Conservation (phyloP, 2,113 vertebrate species). For the Trematomus loennbergii region DNA sequence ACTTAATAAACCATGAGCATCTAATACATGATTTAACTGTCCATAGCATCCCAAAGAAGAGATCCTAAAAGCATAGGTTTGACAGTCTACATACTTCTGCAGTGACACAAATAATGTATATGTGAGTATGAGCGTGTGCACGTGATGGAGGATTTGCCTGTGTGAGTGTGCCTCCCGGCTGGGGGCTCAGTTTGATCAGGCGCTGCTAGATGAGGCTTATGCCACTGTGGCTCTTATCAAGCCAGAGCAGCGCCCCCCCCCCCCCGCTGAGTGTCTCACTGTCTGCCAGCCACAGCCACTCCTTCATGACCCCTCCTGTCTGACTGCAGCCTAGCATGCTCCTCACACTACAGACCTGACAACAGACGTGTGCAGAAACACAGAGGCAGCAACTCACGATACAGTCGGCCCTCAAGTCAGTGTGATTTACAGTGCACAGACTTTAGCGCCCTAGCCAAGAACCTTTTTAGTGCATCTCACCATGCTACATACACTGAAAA, state of each 20-base stretch:
- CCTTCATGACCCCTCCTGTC: slow-evolving; percentile 48
- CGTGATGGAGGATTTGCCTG: slow-evolving; percentile 16
- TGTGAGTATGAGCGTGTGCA: slow-evolving; percentile 4
- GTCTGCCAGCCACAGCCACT: slow-evolving; percentile 72
- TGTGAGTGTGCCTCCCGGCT: slow-evolving; percentile 39
- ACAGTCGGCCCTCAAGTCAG: background rate
- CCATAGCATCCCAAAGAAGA: slow-evolving; percentile 1
- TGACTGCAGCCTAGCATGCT: slow-evolving; percentile 21
- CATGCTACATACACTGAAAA: too few relatives aligned
- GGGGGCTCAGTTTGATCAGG: slow-evolving; percentile 65
- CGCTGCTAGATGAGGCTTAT: slow-evolving; percentile 66
- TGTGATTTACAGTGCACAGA: background rate
- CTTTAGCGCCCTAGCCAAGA: too few relatives aligned
- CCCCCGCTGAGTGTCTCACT: slow-evolving; percentile 80
- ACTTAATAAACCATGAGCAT: slow-evolving; percentile 28
- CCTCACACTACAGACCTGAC: background rate
- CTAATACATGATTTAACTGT: slow-evolving; percentile 37
- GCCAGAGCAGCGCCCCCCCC: slow-evolving; percentile 78
- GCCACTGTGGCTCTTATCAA: slow-evolving; percentile 85
- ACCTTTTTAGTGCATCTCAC: too few relatives aligned
- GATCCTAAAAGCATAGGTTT: slow-evolving; percentile 32
- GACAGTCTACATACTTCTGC: background rate
- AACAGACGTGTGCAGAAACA: slow-evolving; percentile 25
- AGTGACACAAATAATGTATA: slow-evolving; percentile 5
- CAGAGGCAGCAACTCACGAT: background rate